These are phyloP conservation scores for Tenualosa ilisha DNA, from an alignment of 2,797 vertebrate species.

Conservation along the genomic window DNA sequence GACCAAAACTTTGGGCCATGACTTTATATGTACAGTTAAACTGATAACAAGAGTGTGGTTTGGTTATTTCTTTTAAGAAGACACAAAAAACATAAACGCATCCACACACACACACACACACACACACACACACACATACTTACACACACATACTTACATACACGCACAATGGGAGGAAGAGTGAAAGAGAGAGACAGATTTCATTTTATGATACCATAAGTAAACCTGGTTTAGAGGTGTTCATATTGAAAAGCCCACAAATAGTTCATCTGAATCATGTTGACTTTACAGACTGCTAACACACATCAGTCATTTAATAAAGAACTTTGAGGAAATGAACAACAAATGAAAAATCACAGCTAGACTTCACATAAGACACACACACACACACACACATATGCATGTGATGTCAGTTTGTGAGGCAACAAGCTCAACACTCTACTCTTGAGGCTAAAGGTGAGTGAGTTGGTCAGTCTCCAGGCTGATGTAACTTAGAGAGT, in stretches of 20 bases:
- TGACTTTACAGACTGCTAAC: background rate
- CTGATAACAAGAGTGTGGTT: no score
- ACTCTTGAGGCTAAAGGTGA: background rate
- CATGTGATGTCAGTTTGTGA: background rate
- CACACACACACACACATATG: background rate
- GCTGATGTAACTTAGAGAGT: background rate
- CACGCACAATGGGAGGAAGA: no score
- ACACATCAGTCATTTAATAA: background rate
- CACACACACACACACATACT: background rate
- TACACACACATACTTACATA: background rate
- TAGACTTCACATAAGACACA: background rate
- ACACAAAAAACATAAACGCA: no score
- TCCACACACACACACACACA: background rate
- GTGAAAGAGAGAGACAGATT: no score
- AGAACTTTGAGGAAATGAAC: background rate
- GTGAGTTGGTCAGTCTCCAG: background rate
- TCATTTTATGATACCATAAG: no score
- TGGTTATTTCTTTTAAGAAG: no score
- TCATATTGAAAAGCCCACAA: no score
- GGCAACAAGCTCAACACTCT: background rate
- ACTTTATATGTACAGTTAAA: no score
- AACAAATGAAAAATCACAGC: background rate
- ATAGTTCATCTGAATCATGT: no score
- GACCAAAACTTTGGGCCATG: no score
- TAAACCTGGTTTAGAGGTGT: no score